These are phyloP conservation scores for Morbakka virulenta DNA, from an alignment of 30 jellyfish, hydroid and myxozoan genomes.

Conservation along the genomic window DNA sequence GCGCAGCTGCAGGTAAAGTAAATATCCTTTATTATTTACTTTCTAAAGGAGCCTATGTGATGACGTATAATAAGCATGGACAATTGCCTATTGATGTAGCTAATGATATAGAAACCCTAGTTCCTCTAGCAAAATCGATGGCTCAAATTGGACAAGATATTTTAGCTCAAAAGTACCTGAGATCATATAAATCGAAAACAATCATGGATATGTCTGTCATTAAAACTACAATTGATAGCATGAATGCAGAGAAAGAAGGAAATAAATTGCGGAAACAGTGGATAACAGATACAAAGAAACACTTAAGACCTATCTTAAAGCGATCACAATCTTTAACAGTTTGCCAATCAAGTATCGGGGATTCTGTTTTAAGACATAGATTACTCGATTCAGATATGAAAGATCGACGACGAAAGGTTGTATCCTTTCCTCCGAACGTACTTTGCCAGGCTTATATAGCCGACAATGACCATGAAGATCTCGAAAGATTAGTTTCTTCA, in stretches of 20 bases:
- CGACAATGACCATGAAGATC: constrained; percentile 59
- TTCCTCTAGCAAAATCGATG: constrained; percentile 45
- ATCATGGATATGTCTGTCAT: no score
- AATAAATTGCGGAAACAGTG: no score
- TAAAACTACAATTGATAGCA: no score
- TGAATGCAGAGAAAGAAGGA: no score
- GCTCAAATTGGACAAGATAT: constrained; percentile 46
- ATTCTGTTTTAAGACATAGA: neutral
- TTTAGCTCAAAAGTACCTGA: constrained; percentile 21
- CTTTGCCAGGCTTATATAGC: constrained; percentile 45
- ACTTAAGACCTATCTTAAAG: constrained; percentile 45
- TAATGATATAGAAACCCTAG: constrained; percentile 20
- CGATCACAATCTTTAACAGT: constrained; percentile 37
- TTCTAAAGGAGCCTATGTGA: constrained; percentile 57
- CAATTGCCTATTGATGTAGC: constrained; percentile 62
- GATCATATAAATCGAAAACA: constrained; percentile 20
- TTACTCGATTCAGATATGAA: neutral
- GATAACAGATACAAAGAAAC: no score
- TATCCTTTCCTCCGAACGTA: constrained; percentile 58
- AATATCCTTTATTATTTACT: constrained; percentile 21
- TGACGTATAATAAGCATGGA: constrained; percentile 33
- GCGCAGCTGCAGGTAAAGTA: constrained; percentile 24
- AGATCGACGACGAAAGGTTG: constrained; percentile 6
- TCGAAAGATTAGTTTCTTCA: constrained; percentile 10
- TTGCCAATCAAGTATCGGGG: neutral